Conservation (phyloP, 2,113 vertebrate genomes). For the Vulpes ferrilata region DNA sequence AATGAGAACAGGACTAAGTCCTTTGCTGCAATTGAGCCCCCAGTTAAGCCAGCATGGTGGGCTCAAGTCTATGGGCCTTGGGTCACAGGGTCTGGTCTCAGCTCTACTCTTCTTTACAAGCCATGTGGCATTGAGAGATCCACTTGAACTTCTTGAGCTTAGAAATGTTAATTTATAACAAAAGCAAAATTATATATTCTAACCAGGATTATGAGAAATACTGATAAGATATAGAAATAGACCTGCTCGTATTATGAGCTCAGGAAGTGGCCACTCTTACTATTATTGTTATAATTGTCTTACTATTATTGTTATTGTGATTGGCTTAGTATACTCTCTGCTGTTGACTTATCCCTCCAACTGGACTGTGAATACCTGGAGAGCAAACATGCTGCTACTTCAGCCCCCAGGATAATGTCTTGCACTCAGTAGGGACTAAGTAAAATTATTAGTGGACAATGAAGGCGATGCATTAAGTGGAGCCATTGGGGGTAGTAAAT, state of each 20-base stretch:
- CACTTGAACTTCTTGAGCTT: neutral
- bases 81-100: neutral
- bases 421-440: neutral
- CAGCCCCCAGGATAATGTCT: neutral
- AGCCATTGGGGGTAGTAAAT: neutral
- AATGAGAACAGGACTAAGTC: neutral
- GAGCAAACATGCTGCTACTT: neutral
- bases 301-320: neutral
- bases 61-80: neutral
- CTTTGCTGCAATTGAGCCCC: neutral
- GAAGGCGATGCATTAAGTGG: neutral
- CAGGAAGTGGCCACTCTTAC: neutral
- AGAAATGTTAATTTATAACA: constrained; percentile 40
- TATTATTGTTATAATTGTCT: neutral
- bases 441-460: constrained; percentile 33
- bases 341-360: neutral
- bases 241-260: neutral
- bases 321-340: neutral
- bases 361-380: neutral
- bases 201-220: neutral
- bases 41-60: neutral
- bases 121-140: neutral
- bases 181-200: constrained; percentile 12
- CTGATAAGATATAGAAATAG: neutral
- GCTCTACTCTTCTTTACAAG: neutral